Base-by-base conservation (phyloP, 2,888 invertebrate species). In the Mythimna ferrago region DNA sequence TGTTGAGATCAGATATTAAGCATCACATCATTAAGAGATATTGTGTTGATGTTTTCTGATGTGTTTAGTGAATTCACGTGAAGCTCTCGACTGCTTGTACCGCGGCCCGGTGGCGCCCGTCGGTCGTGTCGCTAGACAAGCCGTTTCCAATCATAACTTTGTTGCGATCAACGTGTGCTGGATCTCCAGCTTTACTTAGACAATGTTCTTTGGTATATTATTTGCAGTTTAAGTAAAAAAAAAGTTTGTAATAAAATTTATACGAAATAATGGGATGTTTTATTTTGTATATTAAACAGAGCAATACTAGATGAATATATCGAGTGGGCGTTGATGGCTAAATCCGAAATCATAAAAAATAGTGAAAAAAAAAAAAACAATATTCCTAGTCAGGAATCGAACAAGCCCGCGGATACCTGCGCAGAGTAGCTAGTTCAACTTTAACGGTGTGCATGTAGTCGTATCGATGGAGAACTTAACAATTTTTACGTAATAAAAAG, bases 221-320 rank as follows among this genome's bases (percentile, higher is more conserved):
- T 94, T 95, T 96, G 95, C 94, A 94, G 93, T 93, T 90, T 93
- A 94, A 95, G 93, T 94, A 90, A 92, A 92, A 92, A 74, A 94
- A 94, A 91, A 93, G 92, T 96, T 96, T 96, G 94, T 95, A 96
- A 96, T 95, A 95, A 96, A 96, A 95, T 95, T 95, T 96, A 93
- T 95, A 96, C 92, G 91, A 93, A 94, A 94, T 91, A 90, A 81
- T 70, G 60, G 38, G 62, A 73, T 78, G 89, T 93, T 93, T 93
- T 85, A 89, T 88, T 93, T 86, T 51, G 6, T 48, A 16, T 6
- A 16, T 19, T 19, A 16, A 51, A 11, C 6, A 19, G 51, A 16
- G 51, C 19, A 44, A 14, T 10, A 41, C 3, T 2, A 41, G 41
- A 2, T 41, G 41, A 41, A 41, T 41, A 41, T 41, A 10, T 41